phyloP scores from a whole-genome alignment of 2,888 invertebrate genomes.

The Yponomeuta plumbellus region DNA sequence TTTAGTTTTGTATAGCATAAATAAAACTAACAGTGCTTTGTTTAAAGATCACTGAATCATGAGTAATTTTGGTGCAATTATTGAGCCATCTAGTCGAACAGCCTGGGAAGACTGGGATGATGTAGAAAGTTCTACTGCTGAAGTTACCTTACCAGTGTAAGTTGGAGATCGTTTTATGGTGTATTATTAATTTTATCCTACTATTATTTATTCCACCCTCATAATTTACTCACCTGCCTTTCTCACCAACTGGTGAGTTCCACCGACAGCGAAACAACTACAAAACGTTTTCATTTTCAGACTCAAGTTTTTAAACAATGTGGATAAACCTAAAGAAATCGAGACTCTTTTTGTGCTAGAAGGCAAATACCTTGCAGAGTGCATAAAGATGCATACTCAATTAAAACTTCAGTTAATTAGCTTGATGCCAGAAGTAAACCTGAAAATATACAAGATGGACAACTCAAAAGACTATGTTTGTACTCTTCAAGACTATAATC shows the following conservation, averaged over 20 bases:
- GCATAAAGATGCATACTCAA: constrained; percentile 36
- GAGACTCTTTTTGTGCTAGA: constrained; percentile 55
- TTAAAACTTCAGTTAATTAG: constrained; percentile 41
- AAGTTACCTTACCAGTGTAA: background rate
- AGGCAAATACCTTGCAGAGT: constrained; percentile 56
- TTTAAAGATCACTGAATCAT: background rate
- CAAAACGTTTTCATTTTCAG: constrained; percentile 34
- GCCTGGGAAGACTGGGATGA: constrained; percentile 72
- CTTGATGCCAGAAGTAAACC: constrained; percentile 42
- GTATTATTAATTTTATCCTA: background rate
- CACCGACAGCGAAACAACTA: background rate
- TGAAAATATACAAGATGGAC: constrained; percentile 45
- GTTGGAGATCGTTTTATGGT: background rate
- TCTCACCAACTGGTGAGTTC: no score
- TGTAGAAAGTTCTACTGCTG: constrained; percentile 17
- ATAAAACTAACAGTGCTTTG: no score
- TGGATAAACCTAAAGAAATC: constrained; percentile 35
- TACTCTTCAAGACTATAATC: constrained; percentile 51
- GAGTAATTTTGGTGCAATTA: constrained; percentile 57
- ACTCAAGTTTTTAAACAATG: constrained; percentile 40
- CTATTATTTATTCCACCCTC: constrained; percentile 2
- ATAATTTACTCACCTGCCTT: background rate
- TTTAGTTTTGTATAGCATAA: no score
- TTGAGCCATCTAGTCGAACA: constrained; percentile 54
- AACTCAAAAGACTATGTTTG: constrained; percentile 45